Evolutionary conservation across 2,113 vertebrate species (phyloP).

Genomic region (Neomonachus schauinslandi): DNA sequence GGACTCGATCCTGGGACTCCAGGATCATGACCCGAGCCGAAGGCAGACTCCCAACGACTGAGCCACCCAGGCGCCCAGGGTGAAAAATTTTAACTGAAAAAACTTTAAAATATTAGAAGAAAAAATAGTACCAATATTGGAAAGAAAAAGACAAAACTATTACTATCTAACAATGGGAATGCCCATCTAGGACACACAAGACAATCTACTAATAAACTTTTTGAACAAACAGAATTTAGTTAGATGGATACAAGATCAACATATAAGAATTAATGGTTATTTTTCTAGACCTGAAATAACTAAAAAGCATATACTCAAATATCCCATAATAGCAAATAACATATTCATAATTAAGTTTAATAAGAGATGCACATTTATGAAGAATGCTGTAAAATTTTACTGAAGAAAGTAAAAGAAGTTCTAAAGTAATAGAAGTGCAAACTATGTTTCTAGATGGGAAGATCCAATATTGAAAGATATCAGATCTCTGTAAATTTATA

Average conservation of each 20-base stretch:
- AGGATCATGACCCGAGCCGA: no score
- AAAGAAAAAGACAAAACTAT: not conserved
- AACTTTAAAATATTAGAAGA: not conserved
- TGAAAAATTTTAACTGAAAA: not conserved
- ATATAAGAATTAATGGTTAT: not conserved
- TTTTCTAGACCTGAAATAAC: not conserved
- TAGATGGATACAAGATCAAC: not conserved
- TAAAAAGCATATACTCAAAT: not conserved
- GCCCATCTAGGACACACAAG: not conserved
- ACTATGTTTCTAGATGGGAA: conserved; percentile 3
- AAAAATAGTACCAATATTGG: not conserved
- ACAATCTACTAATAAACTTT: conserved; percentile 18
- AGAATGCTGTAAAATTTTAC: not conserved
- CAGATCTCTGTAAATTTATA: not conserved
- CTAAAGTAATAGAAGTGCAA: conserved; percentile 18
- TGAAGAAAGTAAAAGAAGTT: conserved; percentile 1
- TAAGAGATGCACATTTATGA: not conserved
- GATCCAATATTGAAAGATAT: not conserved
- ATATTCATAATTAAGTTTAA: not conserved
- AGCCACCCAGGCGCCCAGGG: no score
- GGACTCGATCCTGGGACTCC: no score
- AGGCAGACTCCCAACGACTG: no score
- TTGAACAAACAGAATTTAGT: not conserved
- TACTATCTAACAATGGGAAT: not conserved
- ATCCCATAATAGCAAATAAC: not conserved